Conservation (phyloP, 2,797 vertebrate species). For the Protonibea diacanthus region DNA sequence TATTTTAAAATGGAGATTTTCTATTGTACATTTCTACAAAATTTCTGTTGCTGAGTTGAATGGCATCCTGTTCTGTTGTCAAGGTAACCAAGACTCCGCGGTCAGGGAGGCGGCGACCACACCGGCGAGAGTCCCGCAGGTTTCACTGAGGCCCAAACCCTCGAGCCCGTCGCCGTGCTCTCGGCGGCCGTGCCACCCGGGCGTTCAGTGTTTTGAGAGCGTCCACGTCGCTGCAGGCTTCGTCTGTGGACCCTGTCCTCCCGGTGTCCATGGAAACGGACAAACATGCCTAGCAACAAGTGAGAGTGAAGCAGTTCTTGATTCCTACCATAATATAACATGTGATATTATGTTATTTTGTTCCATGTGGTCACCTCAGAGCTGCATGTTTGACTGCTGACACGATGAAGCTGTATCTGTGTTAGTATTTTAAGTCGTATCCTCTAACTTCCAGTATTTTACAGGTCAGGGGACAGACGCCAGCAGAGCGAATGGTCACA, state of each 20-base stretch:
- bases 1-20: background rate
- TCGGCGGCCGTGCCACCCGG: slow-evolving; percentile 78
- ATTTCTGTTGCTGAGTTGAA: background rate
- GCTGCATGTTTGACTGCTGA: slow-evolving; percentile 16
- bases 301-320: slow-evolving; percentile 45
- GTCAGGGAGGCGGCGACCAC: background rate
- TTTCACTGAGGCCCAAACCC: slow-evolving; percentile 36
- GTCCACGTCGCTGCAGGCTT: slow-evolving; percentile 77
- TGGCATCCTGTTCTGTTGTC: background rate
- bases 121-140: slow-evolving; percentile 5
- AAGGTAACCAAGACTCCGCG: slow-evolving; percentile 45
- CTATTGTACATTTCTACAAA: no score
- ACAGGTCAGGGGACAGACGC: slow-evolving; percentile 71
- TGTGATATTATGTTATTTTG: background rate
- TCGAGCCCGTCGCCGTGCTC: slow-evolving; percentile 61
- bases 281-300: slow-evolving; percentile 74
- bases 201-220: slow-evolving; percentile 86
- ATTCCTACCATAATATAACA: background rate
- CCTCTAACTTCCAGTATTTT: slow-evolving; percentile 82
- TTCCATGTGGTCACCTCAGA: background rate
- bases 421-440: slow-evolving; percentile 67
- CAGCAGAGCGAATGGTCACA: slow-evolving; percentile 42
- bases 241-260: slow-evolving; percentile 85
- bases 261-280: slow-evolving; percentile 82
- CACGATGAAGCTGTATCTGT: slow-evolving; percentile 3